A percentile compares a stretch with the other conserved stretches of the same genome.
These are phyloP conservation scores for Drosophila mercatorum DNA, from an alignment of 2,888 invertebrate genomes.

Conservation along the genomic window DNA sequence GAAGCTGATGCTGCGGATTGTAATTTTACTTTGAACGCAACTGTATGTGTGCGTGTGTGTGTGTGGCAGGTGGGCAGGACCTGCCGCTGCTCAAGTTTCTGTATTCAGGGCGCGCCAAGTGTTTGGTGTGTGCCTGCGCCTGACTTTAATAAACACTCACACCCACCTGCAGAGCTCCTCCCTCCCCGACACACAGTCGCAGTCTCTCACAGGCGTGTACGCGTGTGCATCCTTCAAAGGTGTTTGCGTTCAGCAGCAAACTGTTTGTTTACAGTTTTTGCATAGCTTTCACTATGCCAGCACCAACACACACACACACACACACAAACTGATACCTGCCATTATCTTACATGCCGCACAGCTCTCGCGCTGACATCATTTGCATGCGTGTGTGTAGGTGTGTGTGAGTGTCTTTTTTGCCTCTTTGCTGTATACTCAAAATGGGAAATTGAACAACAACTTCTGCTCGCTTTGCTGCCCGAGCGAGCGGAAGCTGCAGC, in stretches of 20 bases:
- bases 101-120: slow-evolving; percentile 76
- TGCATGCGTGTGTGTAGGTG: background rate
- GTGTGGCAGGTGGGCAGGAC: slow-evolving; percentile 13
- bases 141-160: slow-evolving; percentile 65
- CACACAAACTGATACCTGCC: slow-evolving; percentile 40
- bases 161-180: slow-evolving; percentile 14
- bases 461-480: slow-evolving; percentile 83
- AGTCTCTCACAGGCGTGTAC: slow-evolving; percentile 11
- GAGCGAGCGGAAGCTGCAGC: slow-evolving; percentile 78
- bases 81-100: slow-evolving; percentile 50
- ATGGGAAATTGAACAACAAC: slow-evolving; percentile 83
- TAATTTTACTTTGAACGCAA: slow-evolving; percentile 64
- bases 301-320: slow-evolving; percentile 15
- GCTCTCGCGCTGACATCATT: slow-evolving; percentile 28
- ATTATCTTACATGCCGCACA: slow-evolving; percentile 69
- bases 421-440: slow-evolving; percentile 63
- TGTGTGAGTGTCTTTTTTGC: slow-evolving; percentile 12
- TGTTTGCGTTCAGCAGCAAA: slow-evolving; percentile 77
- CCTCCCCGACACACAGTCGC: slow-evolving; percentile 3
- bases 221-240: slow-evolving; percentile 72
- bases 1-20: slow-evolving; percentile 16
- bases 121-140: slow-evolving; percentile 52
- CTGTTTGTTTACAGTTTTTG: slow-evolving; percentile 79
- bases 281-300: slow-evolving; percentile 66
- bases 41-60: background rate